Conservation (phyloP, 2,888 invertebrate genomes). For the Heteromyza rotundicornis region DNA sequence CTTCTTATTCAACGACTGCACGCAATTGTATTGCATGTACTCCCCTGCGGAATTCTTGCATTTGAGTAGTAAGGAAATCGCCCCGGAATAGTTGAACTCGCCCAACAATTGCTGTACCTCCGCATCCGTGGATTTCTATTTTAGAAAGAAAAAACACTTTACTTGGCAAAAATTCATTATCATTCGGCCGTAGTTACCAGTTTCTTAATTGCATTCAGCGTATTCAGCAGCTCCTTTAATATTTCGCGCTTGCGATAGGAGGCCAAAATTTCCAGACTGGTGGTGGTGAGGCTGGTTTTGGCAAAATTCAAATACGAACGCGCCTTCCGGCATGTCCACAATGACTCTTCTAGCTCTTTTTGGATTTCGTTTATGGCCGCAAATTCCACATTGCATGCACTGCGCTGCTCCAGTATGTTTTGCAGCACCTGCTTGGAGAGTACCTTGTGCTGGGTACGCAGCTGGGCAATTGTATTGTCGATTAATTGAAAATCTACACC, state of each 20-base stretch:
- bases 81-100: constrained; percentile 86
- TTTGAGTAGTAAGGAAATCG: constrained; percentile 86
- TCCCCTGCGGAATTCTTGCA: constrained; percentile 85
- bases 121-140: constrained; percentile 80
- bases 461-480: constrained; percentile 52
- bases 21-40: constrained; percentile 89
- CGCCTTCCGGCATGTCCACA: constrained; percentile 76
- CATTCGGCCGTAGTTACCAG: constrained; percentile 61
- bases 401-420: constrained; percentile 89
- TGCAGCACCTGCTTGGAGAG: constrained; percentile 94
- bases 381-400: constrained; percentile 85
- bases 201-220: constrained; percentile 80
- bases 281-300: constrained; percentile 81
- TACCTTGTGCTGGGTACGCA: constrained; percentile 66
- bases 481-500: constrained; percentile 56
- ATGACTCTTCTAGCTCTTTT: constrained; percentile 71
- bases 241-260: constrained; percentile 89
- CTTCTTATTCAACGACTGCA: constrained; percentile 83
- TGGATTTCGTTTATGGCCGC: constrained; percentile 75
- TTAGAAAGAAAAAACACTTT: not conserved
- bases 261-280: constrained; percentile 87
- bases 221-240: constrained; percentile 78
- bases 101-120: constrained; percentile 81
- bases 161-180: too few species aligned
- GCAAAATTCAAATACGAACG: constrained; percentile 77